Evolutionary conservation across 2,113 vertebrate species (phyloP), one percentile per base, ranked within the genome.

Genomic region (Vicugna pacos): DNA sequence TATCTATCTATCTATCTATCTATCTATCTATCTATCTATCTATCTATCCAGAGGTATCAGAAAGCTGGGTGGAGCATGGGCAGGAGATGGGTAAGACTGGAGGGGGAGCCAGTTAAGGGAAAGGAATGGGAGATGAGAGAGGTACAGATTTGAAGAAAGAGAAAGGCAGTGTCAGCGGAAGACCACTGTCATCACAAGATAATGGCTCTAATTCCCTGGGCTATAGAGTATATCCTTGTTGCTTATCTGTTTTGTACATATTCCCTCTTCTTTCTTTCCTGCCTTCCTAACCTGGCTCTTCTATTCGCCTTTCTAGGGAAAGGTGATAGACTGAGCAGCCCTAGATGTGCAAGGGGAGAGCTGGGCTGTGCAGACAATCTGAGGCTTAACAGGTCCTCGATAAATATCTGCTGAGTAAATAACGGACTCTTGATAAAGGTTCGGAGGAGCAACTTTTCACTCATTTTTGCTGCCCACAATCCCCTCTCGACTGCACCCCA

Each of bases 361-460:
- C 38, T 5, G 38, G 38, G 38, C 38, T 42, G 38, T 42, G 38
- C 38, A 42, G 38, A 42, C 38, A 42, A 42, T 42, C 38, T 42
- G 38, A 73, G 50, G 52, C 70, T 56, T 90, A 48, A 35, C 26
- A 91, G 60, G 70, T 86, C 50, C 30, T 70, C 58, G 73, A 46
- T 65, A 93, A 93, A 92, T 58, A 83, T 42, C n/a, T 81, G 30
- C 16, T 82, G 30, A 89, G 48, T 73, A 85, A 81, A 54, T 48
- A 20, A 50, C 75, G n/a, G 30, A 24, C 32, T 64, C 73, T 46
- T 38, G 5, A n/a, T 6, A 20, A 91, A 13, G 38, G 5, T 13
- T 35, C 3, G 9, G 19, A 12, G 16, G 26, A 52, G 16, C 19
- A 28, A 62, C 8, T 16, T 67, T 89, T 92, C 67, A 60, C n/a